Evolutionary conservation across 2,888 invertebrate species (phyloP), one percentile per base, ranked within the genome.

Genomic region (Hydriomena furcata): DNA sequence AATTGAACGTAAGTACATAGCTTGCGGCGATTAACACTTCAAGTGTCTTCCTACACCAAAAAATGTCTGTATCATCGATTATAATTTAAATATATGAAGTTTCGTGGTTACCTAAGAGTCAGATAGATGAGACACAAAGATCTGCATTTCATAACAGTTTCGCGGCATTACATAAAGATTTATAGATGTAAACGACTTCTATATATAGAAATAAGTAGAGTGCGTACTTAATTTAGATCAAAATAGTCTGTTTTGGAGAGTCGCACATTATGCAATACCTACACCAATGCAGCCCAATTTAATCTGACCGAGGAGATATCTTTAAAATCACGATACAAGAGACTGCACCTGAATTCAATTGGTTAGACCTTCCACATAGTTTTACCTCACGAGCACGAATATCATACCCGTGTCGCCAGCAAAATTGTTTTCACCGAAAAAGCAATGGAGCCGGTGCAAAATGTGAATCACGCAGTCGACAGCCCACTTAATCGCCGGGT

Each of bases 401-500:
- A 51, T 35, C 37, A 45, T 25, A 34, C 20, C 21, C 43, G 31
- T 42, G 43, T 40, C 30, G 43, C 52, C 42, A 36, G 24, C 34
- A n/a, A 52, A 54, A 45, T 52, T 48, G 45, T 45, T 58, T 58
- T 52, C 58, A 52, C 52, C 52, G 52, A 66, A 47, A 61, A 60
- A 63, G 65, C 65, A 67, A 58, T 66, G 61, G 68, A 65, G 59
- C 66, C 54, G 71, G 68, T 63, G 72, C 2, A 70, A 74, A 74
- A 73, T 76, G 72, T 76, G 76, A 79, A 74, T 79, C 76, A 76
- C 71, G 68, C 66, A 71, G 76, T 71, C 70, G 67, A 71, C 75
- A 74, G 68, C 65, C 67, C 67, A 72, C 72, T 75, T 82, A 79
- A 79, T 75, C 72, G 68, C 61, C 57, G 49, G 69, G 77, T 70